phyloP scores from a whole-genome alignment of 2,113 vertebrate genomes.

The Neolamprologus cancellatus region DNA sequence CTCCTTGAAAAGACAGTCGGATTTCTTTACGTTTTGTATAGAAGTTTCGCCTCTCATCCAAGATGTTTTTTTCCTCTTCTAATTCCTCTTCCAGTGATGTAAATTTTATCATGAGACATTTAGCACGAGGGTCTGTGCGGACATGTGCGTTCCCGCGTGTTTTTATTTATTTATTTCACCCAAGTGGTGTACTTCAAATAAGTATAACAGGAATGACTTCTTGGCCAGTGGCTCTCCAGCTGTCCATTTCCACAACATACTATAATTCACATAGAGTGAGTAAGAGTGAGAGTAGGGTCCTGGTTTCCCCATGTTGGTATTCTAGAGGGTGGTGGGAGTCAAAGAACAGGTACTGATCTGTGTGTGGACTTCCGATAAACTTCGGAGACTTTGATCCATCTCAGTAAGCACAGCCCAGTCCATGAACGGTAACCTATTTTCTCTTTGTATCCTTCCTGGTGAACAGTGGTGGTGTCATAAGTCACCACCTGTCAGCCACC shows the following conservation, averaged over 20 bases:
- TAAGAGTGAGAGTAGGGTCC: too few species aligned
- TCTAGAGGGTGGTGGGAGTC: neutral
- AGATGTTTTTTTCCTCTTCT: neutral
- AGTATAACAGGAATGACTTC: neutral
- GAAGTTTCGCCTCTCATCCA: neutral
- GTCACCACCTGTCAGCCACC: neutral
- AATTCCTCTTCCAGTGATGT: neutral
- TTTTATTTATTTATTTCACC: neutral
- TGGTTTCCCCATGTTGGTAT: neutral
- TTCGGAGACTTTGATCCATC: neutral
- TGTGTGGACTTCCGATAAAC: neutral
- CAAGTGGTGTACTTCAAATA: neutral
- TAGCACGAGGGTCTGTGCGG: neutral
- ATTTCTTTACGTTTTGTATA: neutral
- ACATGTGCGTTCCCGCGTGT: fast-evolving
- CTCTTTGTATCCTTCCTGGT: neutral
- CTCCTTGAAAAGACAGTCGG: neutral
- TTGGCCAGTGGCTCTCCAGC: neutral
- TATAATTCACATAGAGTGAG: neutral
- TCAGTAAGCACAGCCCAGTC: neutral
- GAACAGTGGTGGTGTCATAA: neutral
- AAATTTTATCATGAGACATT: neutral
- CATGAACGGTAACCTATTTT: neutral
- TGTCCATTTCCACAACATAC: neutral
- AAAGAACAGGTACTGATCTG: neutral